Conservation (phyloP, 2,113 vertebrate species). For the Rutilus rutilus region DNA sequence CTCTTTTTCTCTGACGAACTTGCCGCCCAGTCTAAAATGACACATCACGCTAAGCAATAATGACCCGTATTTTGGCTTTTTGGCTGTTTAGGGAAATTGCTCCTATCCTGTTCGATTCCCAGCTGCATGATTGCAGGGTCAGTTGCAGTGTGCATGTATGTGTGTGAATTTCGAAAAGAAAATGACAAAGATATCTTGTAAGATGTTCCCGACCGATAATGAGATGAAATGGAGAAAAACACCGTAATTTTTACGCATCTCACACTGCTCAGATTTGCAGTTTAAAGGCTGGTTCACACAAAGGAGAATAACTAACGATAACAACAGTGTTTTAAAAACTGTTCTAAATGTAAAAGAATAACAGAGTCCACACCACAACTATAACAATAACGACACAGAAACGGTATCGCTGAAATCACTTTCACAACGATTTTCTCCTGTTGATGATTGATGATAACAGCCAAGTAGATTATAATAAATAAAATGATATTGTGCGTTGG, state of each 20-base stretch:
- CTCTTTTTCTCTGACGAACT: background rate
- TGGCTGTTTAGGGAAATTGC: conserved; percentile 24
- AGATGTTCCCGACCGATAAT: background rate
- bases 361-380: too few relatives aligned
- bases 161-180: background rate
- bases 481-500: too few relatives aligned
- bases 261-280: background rate
- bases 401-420: too few relatives aligned
- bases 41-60: conserved; percentile 22
- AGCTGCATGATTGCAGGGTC: background rate
- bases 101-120: background rate
- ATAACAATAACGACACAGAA: too few relatives aligned
- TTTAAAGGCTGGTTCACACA: too few relatives aligned
- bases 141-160: background rate
- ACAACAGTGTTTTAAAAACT: too few relatives aligned
- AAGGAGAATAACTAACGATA: too few relatives aligned
- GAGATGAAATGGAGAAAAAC: background rate
- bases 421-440: too few relatives aligned
- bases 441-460: too few relatives aligned
- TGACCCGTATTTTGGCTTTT: conserved; percentile 23
- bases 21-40: background rate
- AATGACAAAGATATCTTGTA: background rate
- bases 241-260: background rate
- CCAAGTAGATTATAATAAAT: too few relatives aligned
- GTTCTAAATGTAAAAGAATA: too few relatives aligned